phyloP scores from a whole-genome alignment of 2,113 vertebrate genomes.

The Osmerus eperlanus region DNA sequence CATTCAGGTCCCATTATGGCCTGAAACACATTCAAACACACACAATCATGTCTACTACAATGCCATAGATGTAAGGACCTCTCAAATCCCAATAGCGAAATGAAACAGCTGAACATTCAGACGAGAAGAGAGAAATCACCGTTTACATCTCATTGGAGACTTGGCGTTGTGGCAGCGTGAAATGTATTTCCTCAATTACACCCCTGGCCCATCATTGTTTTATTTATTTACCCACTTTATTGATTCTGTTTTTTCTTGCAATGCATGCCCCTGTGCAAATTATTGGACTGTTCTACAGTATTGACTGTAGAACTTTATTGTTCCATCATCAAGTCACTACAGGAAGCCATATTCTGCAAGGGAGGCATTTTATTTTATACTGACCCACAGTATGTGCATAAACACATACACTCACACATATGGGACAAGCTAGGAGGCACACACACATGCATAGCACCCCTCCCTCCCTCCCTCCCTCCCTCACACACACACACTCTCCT shows the following conservation, averaged over 20 bases:
- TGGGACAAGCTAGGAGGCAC: conserved; percentile 6
- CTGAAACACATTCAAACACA: background rate
- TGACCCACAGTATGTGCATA: background rate
- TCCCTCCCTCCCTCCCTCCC: conserved; percentile 1
- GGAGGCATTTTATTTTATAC: conserved; percentile 48
- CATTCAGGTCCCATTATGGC: background rate
- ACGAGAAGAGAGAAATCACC: background rate
- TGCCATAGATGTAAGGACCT: background rate
- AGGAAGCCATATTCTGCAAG: conserved; percentile 45
- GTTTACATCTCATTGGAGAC: conserved; percentile 18
- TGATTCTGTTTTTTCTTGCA: conserved; percentile 47
- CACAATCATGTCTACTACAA: background rate
- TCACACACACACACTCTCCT: background rate
- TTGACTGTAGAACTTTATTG: conserved; percentile 56
- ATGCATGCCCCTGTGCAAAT: conserved; percentile 38
- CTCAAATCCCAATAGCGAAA: conserved; percentile 27
- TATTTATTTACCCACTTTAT: conserved; percentile 47
- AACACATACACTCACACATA: conserved; percentile 13
- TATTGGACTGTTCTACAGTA: conserved; percentile 41
- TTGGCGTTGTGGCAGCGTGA: conserved; percentile 14
- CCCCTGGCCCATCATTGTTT: conserved; percentile 29
- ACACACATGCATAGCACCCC: background rate
- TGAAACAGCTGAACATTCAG: conserved; percentile 21
- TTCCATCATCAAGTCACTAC: conserved; percentile 44
- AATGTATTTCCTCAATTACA: conserved; percentile 24